phyloP scores from a whole-genome alignment of 1,140 invertebrate species.

The Hyles vespertilio region DNA sequence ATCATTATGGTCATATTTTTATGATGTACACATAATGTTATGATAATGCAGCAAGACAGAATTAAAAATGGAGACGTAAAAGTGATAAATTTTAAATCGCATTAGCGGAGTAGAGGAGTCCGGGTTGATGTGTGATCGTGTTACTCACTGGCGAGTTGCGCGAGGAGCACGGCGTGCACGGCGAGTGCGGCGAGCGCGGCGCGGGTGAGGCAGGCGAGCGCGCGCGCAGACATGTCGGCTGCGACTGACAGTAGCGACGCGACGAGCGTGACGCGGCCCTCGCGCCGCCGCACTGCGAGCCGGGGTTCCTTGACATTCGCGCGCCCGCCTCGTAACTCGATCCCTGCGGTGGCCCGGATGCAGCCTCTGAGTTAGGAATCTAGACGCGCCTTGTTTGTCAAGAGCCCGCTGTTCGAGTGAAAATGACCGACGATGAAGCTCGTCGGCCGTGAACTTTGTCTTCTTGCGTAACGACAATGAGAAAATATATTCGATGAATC shows the following conservation, averaged over 20 bases:
- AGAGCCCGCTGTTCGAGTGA: constrained; percentile 36
- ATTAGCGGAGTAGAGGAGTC: neutral
- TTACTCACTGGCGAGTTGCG: constrained; percentile 42
- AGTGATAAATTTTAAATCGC: too few species aligned
- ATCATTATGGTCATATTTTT: too few species aligned
- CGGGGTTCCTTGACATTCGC: constrained; percentile 72
- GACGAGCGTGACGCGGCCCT: constrained; percentile 25
- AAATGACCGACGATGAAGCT: constrained; percentile 36
- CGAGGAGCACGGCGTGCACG: constrained; percentile 24
- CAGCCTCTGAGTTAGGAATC: constrained; percentile 64
- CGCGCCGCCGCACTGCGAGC: constrained; percentile 12
- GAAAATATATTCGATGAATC: constrained; percentile 33
- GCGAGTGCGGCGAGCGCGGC: constrained; percentile 23
- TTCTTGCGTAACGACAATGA: constrained; percentile 45
- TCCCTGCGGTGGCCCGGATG: constrained; percentile 68
- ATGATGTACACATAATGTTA: too few species aligned
- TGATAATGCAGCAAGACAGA: too few species aligned
- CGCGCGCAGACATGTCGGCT: constrained; percentile 62
- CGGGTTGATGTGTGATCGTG: neutral
- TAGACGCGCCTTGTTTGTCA: constrained; percentile 59
- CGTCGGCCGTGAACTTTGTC: constrained; percentile 54
- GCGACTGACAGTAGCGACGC: constrained; percentile 42
- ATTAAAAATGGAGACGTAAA: too few species aligned
- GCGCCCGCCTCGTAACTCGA: constrained; percentile 56
- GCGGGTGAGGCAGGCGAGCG: constrained; percentile 47